phyloP scores from a whole-genome alignment of 2,888 invertebrate species.

The Hypolimnas misippus region DNA sequence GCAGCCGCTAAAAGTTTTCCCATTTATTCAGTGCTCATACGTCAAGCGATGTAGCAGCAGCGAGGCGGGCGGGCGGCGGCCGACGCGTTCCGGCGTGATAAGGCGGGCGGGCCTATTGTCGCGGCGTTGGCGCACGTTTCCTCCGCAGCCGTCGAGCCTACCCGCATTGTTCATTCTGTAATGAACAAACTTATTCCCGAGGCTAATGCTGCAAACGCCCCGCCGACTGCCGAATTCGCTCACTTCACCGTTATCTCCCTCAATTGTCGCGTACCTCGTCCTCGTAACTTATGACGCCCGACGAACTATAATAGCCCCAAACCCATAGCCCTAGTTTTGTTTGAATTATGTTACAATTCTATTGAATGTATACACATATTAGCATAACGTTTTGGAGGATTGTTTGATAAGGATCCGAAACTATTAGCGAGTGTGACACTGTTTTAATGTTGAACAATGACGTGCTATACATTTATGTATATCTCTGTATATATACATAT shows the following conservation, averaged over 20 bases:
- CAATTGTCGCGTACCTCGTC: conserved; percentile 63
- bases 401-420: conserved; percentile 70
- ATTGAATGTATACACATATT: conserved; percentile 69
- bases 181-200: conserved; percentile 83
- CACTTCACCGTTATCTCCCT: conserved; percentile 67
- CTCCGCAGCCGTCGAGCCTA: conserved; percentile 79
- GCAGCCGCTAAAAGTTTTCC: conserved; percentile 79
- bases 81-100: conserved; percentile 82
- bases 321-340: conserved; percentile 75
- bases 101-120: conserved; percentile 77
- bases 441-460: conserved; percentile 21
- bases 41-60: conserved; percentile 57
- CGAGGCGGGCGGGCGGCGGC: conserved; percentile 46
- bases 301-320: conserved; percentile 59
- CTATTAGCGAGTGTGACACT: conserved; percentile 58
- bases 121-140: conserved; percentile 83
- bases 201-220: conserved; percentile 70
- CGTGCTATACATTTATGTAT: neutral
- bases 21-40: conserved; percentile 82
- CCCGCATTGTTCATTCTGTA: conserved; percentile 76
- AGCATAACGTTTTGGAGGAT: conserved; percentile 65
- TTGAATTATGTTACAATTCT: conserved; percentile 71
- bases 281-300: conserved; percentile 53
- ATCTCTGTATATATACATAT: neutral
- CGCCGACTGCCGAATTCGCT: conserved; percentile 71